A percentile compares a stretch with the other conserved stretches of the same genome.
Evolutionary conservation across 2,888 invertebrate species (phyloP).

Genomic region (Lasioglossum leucozonium): DNA sequence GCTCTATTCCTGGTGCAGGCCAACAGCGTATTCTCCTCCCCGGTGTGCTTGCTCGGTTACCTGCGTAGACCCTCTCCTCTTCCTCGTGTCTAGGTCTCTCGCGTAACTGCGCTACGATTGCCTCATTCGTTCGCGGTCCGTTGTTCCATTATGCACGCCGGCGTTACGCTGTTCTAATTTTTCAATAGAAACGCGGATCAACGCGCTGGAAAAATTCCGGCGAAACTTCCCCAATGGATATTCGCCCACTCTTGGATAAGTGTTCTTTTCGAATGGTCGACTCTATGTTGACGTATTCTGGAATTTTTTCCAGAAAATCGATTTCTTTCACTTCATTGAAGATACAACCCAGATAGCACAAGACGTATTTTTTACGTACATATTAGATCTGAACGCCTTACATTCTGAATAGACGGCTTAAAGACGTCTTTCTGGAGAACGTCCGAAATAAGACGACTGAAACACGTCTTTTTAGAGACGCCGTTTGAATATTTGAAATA

Average conservation of each 20-base stretch:
- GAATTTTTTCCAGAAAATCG: too few species aligned
- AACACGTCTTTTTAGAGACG: too few species aligned
- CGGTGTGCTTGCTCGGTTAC: conserved; percentile 53
- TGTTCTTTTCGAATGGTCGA: background rate
- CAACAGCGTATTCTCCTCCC: conserved; percentile 63
- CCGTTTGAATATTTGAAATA: too few species aligned
- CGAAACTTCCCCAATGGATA: background rate
- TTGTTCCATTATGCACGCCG: conserved; percentile 58
- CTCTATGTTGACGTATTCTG: too few species aligned
- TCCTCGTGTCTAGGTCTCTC: conserved; percentile 49
- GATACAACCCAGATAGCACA: too few species aligned
- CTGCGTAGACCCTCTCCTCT: conserved; percentile 50
- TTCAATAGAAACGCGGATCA: conserved; percentile 21
- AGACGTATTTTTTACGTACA: too few species aligned
- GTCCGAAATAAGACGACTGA: too few species aligned
- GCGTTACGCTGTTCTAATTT: conserved; percentile 57
- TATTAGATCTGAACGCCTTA: too few species aligned
- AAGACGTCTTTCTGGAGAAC: too few species aligned
- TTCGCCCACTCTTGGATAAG: background rate
- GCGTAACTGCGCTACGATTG: conserved; percentile 57
- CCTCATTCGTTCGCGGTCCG: conserved; percentile 53
- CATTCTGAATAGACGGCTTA: too few species aligned
- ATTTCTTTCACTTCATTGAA: too few species aligned
- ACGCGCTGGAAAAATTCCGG: conserved; percentile 3
- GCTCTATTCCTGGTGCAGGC: conserved; percentile 74